These are phyloP conservation scores for Trisateles emortualis DNA, from an alignment of 2,888 invertebrate species.

Conservation along the genomic window DNA sequence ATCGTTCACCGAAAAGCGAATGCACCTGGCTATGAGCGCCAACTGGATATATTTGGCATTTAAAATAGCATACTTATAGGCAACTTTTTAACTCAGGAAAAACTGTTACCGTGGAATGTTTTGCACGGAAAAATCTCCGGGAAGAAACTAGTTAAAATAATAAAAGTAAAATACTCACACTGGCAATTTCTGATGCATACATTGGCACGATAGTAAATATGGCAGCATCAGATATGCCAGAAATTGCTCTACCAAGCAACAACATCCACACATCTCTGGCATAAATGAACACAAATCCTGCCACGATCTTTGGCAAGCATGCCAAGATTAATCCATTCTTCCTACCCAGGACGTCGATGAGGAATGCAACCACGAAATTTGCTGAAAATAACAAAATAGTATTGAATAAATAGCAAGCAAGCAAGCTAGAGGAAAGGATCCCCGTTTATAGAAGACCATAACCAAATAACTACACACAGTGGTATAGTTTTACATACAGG, in stretches of 20 bases:
- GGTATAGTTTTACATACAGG: too few species aligned
- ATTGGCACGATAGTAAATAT: slow-evolving; percentile 55
- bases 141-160: too few species aligned
- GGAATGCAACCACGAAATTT: slow-evolving; percentile 50
- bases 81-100: too few species aligned
- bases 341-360: slow-evolving; percentile 59
- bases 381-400: slow-evolving; percentile 36
- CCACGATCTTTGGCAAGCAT: slow-evolving; percentile 58
- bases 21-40: too few species aligned
- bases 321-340: slow-evolving; percentile 59
- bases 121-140: too few species aligned
- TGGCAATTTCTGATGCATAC: slow-evolving; percentile 64
- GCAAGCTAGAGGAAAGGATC: too few species aligned
- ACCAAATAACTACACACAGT: too few species aligned
- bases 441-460: too few species aligned
- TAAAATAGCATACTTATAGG: too few species aligned
- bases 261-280: slow-evolving; percentile 59
- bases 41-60: too few species aligned
- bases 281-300: slow-evolving; percentile 49
- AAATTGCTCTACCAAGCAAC: slow-evolving; percentile 47
- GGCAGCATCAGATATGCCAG: slow-evolving; percentile 52
- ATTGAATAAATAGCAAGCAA: background rate
- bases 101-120: too few species aligned
- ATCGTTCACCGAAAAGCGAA: too few species aligned
- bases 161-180: slow-evolving; percentile 50